These are phyloP conservation scores for Pristionchus maxplancki DNA, from an alignment of 2,888 invertebrate genomes.

Conservation along the genomic window DNA sequence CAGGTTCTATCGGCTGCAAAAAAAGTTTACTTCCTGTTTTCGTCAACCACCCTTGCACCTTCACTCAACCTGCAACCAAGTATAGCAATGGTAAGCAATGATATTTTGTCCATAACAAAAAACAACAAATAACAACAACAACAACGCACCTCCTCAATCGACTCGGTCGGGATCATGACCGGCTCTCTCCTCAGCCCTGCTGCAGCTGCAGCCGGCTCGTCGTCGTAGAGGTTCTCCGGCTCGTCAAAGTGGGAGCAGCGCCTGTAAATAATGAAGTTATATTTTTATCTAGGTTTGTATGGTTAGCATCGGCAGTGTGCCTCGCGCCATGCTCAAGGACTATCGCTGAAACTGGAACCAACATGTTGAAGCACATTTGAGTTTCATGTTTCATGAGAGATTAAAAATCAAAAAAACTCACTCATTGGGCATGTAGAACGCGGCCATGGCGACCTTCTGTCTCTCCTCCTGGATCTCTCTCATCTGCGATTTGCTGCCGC, in stretches of 20 bases:
- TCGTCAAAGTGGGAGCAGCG: constrained; percentile 42
- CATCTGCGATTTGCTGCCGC: constrained; percentile 34
- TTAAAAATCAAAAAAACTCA: no score
- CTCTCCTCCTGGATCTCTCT: constrained; percentile 34
- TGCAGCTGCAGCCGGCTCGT: not conserved
- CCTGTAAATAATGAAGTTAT: not conserved
- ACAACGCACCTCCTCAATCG: not conserved
- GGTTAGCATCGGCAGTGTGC: no score
- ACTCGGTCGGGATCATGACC: constrained; percentile 4
- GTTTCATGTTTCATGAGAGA: no score
- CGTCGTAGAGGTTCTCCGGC: constrained; percentile 19
- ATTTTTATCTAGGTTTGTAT: not conserved
- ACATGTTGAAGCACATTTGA: no score
- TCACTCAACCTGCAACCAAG: no score
- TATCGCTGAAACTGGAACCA: no score
- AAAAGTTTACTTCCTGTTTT: not conserved
- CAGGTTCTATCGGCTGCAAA: not conserved
- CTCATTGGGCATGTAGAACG: constrained; percentile 44
- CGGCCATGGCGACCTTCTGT: constrained; percentile 7
- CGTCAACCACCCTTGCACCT: no score
- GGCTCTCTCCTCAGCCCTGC: not conserved
- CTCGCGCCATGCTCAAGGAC: no score
- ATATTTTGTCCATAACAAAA: no score
- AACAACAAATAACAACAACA: no score
- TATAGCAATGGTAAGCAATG: no score